Evolutionary conservation across 1,140 invertebrate species (phyloP).

Genomic region (Ceratoteleas bidentatus): DNA sequence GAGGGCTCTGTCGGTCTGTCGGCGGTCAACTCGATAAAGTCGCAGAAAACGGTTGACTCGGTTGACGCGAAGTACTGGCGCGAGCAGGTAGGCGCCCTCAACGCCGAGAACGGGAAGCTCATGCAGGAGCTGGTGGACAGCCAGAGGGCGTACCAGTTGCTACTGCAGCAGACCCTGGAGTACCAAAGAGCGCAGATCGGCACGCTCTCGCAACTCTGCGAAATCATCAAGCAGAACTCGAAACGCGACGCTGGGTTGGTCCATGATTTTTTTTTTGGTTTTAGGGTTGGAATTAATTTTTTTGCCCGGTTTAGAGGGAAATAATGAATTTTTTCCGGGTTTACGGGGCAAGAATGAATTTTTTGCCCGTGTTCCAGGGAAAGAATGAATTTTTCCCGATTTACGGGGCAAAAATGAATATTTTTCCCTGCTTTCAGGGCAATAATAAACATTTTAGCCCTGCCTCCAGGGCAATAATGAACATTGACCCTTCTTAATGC

Average conservation of each 20-base stretch:
- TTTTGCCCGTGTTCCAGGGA: too few species aligned
- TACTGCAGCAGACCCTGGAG: slow-evolving; percentile 87
- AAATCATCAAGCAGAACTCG: slow-evolving; percentile 73
- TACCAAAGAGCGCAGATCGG: slow-evolving; percentile 85
- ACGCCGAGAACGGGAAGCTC: slow-evolving; percentile 82
- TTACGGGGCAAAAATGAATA: too few species aligned
- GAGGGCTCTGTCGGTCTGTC: slow-evolving; percentile 85
- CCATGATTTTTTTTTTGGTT: slow-evolving; percentile 1
- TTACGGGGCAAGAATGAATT: too few species aligned
- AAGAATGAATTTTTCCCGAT: too few species aligned
- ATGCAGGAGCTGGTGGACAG: slow-evolving; percentile 85
- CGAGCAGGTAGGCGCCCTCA: slow-evolving; percentile 81
- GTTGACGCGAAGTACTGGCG: slow-evolving; percentile 80
- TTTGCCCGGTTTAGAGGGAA: slow-evolving; percentile 53
- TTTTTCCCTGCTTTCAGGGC: too few species aligned
- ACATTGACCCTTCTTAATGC: too few species aligned
- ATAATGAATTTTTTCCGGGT: slow-evolving; percentile 21
- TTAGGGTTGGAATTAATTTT: slow-evolving; percentile 70
- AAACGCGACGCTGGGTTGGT: slow-evolving; percentile 73
- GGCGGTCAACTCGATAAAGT: slow-evolving; percentile 86
- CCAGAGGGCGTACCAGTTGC: slow-evolving; percentile 86
- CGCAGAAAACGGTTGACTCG: slow-evolving; percentile 81
- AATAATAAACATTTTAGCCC: too few species aligned
- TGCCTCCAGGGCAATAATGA: too few species aligned
- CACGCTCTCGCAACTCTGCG: slow-evolving; percentile 78